phyloP scores from a whole-genome alignment of 2,113 vertebrate genomes.

The Megalops atlanticus region DNA sequence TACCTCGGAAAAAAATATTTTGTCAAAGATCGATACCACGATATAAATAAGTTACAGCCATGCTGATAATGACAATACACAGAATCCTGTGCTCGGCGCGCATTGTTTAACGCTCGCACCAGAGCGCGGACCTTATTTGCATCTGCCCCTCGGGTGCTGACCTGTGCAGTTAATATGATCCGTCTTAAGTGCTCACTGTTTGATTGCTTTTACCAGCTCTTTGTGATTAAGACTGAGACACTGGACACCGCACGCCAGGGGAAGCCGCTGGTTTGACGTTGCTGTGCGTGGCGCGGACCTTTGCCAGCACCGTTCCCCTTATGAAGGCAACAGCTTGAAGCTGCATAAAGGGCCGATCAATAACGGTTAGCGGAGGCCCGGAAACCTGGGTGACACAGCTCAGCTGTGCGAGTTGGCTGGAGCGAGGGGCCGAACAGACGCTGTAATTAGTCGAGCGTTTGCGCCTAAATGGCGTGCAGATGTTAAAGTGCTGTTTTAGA shows the following conservation, averaged over 20 bases:
- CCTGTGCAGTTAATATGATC: slow-evolving; percentile 11
- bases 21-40: slow-evolving; percentile 69
- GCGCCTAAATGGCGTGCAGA: slow-evolving; percentile 71
- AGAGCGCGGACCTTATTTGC: background rate
- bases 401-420: slow-evolving; percentile 71
- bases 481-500: slow-evolving; percentile 71
- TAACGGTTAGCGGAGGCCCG: slow-evolving; percentile 61
- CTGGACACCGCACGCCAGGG: slow-evolving; percentile 31
- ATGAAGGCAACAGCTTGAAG: slow-evolving; percentile 51
- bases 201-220: slow-evolving; percentile 44
- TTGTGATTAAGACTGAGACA: slow-evolving; percentile 27
- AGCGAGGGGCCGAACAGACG: slow-evolving; percentile 50
- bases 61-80: background rate
- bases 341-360: slow-evolving; percentile 48
- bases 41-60: slow-evolving; percentile 56
- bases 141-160: slow-evolving; percentile 38
- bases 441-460: slow-evolving; percentile 69
- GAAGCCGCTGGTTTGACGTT: slow-evolving; percentile 44
- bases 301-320: slow-evolving; percentile 39
- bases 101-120: background rate
- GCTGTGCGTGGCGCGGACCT: slow-evolving; percentile 26
- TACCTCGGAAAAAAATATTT: slow-evolving; percentile 97
- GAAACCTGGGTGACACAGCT: slow-evolving; percentile 64
- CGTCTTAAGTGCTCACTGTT: slow-evolving; percentile 35
- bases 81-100: background rate